These are phyloP conservation scores for Diogma glabrata DNA, from an alignment of 2,888 invertebrate species.

Conservation along the genomic window DNA sequence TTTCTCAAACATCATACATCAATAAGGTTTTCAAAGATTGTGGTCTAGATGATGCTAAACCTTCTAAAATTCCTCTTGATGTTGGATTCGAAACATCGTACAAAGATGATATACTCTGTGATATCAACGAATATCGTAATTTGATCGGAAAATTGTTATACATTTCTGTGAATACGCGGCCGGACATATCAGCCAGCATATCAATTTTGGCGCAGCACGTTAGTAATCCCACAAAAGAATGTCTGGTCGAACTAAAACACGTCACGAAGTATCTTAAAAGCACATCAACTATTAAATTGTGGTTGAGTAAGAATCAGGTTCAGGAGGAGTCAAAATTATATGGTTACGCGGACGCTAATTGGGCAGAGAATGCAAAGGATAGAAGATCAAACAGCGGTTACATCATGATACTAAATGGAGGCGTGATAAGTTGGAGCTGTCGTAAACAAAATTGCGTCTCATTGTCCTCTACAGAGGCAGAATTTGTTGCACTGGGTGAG, in stretches of 20 bases:
- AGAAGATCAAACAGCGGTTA: not conserved
- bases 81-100: no score
- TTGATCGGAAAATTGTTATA: not conserved
- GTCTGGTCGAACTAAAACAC: not conserved
- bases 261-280: not conserved
- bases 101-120: no score
- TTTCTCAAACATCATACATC: no score
- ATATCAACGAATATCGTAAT: not conserved
- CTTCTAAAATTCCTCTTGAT: no score
- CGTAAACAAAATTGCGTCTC: not conserved
- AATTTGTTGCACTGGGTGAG: not conserved
- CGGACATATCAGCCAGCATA: not conserved
- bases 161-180: not conserved
- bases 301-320: not conserved
- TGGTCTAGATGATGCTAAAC: no score
- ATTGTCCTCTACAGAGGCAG: not conserved
- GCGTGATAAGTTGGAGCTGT: no score
- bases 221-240: not conserved
- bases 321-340: not conserved
- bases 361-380: not conserved
- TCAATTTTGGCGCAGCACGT: not conserved
- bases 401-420: not conserved
- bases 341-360: not conserved
- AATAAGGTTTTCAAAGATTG: no score
- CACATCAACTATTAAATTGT: not conserved